Base-by-base conservation (phyloP, 2,113 vertebrate genomes). In the Syngnathus scovelli region DNA sequence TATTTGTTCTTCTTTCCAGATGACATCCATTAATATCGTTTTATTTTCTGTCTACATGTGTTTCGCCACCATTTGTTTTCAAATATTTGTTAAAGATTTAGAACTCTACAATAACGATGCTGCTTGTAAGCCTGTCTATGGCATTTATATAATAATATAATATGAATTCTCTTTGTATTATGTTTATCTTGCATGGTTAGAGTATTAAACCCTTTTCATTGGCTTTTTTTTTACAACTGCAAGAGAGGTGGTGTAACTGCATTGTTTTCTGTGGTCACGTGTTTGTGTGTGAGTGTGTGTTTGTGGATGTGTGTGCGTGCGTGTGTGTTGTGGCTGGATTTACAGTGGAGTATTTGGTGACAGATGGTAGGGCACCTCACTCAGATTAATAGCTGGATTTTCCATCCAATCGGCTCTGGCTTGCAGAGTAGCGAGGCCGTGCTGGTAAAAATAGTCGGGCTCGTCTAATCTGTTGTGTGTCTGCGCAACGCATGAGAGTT, bases 351-450 rank as follows among this genome's bases (percentile, higher is more conserved):
- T 71, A 67, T 83, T 80, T 67, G 74, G 74, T 80, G 87, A 86
- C 91, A 92, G 90, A 91, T 92, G 91, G 91, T 64, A 10, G 78
- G 75, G 82, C 84, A 89, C 86, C 86, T 89, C 84, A 76, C 78
- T 81, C 80, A 89, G 89, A 90, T 91, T 90, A 91, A 90, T 89
- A 86, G 84, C 80, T 77, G 80, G 87, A 87, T 89, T 86, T 88
- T 82, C 87, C 70, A 66, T 87, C 82, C 88, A 89, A 88, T 90
- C 79, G 76, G 89, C 84, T 90, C 88, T 87, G 64, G 68, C 77
- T 83, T 64, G 61, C 79, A 69, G 77, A 18, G 75, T 58, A 61
- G 80, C 72, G 60, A 76, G 88, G 81, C 79, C 72, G 84, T 11
- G n/a, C 19, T 82, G 87, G 83, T 90, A 91, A 90, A 90, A 89